Percentiles rank a stretch among this genome's conserved stretches.
Evolutionary conservation across 2,797 vertebrate species (phyloP).

Genomic region (Pseudochaenichthys georgianus): DNA sequence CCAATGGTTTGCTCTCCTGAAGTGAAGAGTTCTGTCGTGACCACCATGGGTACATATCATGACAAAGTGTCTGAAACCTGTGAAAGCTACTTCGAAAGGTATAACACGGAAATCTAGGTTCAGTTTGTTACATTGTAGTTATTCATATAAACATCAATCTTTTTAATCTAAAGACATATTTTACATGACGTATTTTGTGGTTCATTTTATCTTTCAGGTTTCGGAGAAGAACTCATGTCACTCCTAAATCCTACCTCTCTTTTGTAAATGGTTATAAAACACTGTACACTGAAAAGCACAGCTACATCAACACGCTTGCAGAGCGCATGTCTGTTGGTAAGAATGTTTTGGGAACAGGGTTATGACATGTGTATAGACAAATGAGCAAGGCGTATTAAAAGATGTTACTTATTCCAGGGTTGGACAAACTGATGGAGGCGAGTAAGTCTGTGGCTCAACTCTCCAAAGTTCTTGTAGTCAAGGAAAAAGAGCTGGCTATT

Average conservation of each 20-base stretch:
- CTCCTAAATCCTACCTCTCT: constrained; percentile 92
- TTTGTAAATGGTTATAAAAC: constrained; percentile 91
- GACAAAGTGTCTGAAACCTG: constrained; percentile 89
- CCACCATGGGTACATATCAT: constrained; percentile 92
- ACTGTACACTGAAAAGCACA: constrained; percentile 86
- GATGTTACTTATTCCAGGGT: constrained; percentile 73
- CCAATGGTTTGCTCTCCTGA: constrained; percentile 85
- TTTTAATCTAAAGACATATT: neutral
- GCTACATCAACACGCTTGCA: constrained; percentile 85
- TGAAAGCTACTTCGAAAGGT: constrained; percentile 91
- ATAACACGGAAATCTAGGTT: constrained; percentile 26
- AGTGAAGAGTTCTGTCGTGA: constrained; percentile 86
- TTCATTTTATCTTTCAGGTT: constrained; percentile 80
- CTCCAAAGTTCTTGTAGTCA: constrained; percentile 84
- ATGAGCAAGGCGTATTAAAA: constrained; percentile 6
- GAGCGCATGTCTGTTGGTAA: constrained; percentile 90
- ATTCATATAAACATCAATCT: neutral
- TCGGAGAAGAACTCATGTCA: constrained; percentile 90
- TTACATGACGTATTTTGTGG: constrained; percentile 69
- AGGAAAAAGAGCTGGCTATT: constrained; percentile 88
- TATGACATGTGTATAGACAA: neutral
- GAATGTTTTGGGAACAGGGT: constrained; percentile 37
- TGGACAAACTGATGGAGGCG: constrained; percentile 89
- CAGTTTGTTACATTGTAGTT: neutral
- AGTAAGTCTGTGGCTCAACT: constrained; percentile 88